phyloP scores from a whole-genome alignment of 2,888 invertebrate species.

The Doris montereyensis region DNA sequence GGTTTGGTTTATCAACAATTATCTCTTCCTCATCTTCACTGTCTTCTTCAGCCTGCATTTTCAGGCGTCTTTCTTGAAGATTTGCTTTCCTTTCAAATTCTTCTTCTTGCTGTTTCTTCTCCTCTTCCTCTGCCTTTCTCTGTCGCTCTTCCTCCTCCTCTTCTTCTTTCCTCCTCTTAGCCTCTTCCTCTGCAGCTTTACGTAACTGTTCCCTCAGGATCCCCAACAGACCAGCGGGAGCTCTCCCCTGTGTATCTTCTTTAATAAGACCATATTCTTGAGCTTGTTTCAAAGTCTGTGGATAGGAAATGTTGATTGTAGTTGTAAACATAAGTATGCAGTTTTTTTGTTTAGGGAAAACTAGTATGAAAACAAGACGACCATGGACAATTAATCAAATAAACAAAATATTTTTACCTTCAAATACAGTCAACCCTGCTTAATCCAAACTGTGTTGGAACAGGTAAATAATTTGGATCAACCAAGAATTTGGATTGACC shows the following conservation, averaged over 20 bases:
- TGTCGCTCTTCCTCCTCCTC: constrained; percentile 33
- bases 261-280: constrained; percentile 41
- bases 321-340: too few relatives aligned
- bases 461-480: too few relatives aligned
- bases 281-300: constrained; percentile 35
- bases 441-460: too few relatives aligned
- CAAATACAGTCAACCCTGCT: too few relatives aligned
- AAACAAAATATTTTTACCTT: too few relatives aligned
- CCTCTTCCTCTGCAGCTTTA: constrained; percentile 38
- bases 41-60: constrained; percentile 11
- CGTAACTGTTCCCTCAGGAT: constrained; percentile 35
- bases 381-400: too few relatives aligned
- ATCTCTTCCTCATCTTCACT: constrained; percentile 31
- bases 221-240: constrained; percentile 28
- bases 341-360: too few relatives aligned
- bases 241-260: constrained; percentile 28
- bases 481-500: too few relatives aligned
- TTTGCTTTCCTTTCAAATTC: not conserved
- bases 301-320: too few relatives aligned
- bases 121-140: constrained; percentile 24
- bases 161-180: constrained; percentile 31
- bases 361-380: too few relatives aligned
- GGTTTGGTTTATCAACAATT: not conserved
- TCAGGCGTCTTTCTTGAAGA: not conserved
- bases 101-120: constrained; percentile 7